Base-by-base conservation (phyloP, 2,113 vertebrate genomes). In the Notothenia coriiceps region DNA sequence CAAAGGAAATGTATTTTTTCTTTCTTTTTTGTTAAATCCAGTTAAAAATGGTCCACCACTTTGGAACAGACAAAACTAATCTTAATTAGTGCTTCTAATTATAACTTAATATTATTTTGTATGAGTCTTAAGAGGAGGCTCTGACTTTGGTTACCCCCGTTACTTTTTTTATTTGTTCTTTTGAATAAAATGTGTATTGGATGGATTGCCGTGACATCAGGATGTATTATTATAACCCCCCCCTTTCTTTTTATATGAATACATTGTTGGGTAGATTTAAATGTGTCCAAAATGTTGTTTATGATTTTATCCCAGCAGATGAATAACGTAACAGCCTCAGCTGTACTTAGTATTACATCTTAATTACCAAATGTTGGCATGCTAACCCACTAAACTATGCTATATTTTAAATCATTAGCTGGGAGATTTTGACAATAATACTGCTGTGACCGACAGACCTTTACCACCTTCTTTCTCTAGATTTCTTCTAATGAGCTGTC, bases 401-500 rank as follows among this genome's bases (percentile, higher is more conserved):
- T 18, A 17, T 18, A 33, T 40, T 18, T 10, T 0, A 14, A 12
- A 35, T 54, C 10, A 51, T 62, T 18, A 29, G 6, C 43, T 35
- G 52, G 3, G 18, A 76, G 49, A 18, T 40, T 3, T 17, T n/a
- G n/a, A 4, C 10, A 25, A 50, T 46, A 35, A 56, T 44, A 17
- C 20, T 54, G 46, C 15, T 10, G 22, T 49, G 33, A 33, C 10
- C 0, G 0, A 8, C 10, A 0, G 20, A 59, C 20, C 5, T 57
- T 76, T 9, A 25, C 3, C 54, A 3, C 13, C 2, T 18, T 10
- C 22, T 6, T 18, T 10, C 35, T 35, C 10, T 56, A 50, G n/a
- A 35, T 67, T 66, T 55, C 11, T 12, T 70, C 29, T 4, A 51
- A 66, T 64, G 52, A 70, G 49, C 62, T 71, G 51, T 57, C 25